A percentile compares a stretch with the other conserved stretches of the same genome.
phyloP scores from a whole-genome alignment of 2,113 vertebrate species.

The Paracyprichromis sp. region DNA sequence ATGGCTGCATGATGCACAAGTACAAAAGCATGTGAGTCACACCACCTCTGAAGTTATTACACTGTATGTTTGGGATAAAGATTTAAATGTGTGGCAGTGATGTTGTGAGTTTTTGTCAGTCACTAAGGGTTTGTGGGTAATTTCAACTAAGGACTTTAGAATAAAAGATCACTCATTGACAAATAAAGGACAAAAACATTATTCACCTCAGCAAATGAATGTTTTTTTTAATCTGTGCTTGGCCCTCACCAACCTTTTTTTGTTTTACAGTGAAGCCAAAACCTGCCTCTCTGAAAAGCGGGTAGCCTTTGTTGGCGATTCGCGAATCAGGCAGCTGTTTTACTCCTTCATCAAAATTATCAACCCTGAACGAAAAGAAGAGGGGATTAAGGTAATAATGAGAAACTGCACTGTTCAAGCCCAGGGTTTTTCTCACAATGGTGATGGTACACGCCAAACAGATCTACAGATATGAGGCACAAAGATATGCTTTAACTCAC shows the following conservation, averaged over 20 bases:
- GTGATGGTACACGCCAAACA: not conserved
- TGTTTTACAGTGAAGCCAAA: constrained; percentile 85
- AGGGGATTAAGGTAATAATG: constrained; percentile 84
- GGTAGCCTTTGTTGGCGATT: constrained; percentile 90
- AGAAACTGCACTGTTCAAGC: not conserved
- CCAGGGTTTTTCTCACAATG: not conserved
- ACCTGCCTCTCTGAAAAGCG: constrained; percentile 83
- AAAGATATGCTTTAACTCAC: not conserved
- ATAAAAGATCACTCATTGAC: not conserved
- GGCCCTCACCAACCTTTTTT: not conserved
- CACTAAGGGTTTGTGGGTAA: not conserved
- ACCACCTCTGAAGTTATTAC: not conserved
- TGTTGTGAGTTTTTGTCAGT: not conserved
- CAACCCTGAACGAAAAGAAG: constrained; percentile 80
- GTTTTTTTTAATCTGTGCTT: not conserved
- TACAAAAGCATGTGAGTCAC: constrained; percentile 87
- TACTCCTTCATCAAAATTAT: constrained; percentile 90
- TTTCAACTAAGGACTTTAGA: not conserved
- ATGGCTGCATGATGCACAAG: constrained; percentile 99
- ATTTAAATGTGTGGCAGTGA: not conserved
- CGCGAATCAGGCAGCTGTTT: constrained; percentile 91
- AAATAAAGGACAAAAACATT: not conserved
- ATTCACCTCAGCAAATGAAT: not conserved
- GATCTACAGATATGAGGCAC: not conserved
- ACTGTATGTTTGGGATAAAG: not conserved